Base-by-base conservation (phyloP, 2,888 invertebrate species). In the Toxonevra muliebris region DNA sequence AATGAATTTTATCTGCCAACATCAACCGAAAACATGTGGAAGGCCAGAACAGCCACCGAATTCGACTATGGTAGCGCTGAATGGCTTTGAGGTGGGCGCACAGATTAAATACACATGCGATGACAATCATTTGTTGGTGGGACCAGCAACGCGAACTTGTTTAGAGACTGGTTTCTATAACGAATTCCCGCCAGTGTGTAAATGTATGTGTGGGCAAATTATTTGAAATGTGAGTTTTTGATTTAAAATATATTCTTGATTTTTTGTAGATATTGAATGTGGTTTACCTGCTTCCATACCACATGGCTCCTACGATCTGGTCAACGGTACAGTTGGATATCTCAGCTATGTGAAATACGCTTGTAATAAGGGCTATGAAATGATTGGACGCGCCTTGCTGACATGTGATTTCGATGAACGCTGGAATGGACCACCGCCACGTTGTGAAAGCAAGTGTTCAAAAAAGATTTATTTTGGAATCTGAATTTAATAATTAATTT, bases 41-140 rank as follows among this genome's bases (percentile, higher is more conserved):
- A 88, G 93, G 52, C 96, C 96, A 0, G 96, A 96, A 82, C 95
- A 96, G 84, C 96, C 96, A 0, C 95, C 96, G 10, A 96, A 96
- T 83, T 96, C 96, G 0, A 95, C 95, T 5, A 93, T 96, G 91
- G 80, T 89, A 0, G 90, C 92, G 0, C 88, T 91, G 63, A 89
- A 90, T 75, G 86, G 86, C n/a, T 93, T 91, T 82, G 90, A 92
- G 74, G 95, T 96, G 4, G 95, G 95, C 0, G 90, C 94, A 0
- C 89, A 89, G 5, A 92, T 96, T 59, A 92, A 95, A 79, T 96
- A 96, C 86, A 87, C 89, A 42, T 96, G 96, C 79, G 94, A 94
- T 78, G 89, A 91, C 13, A 96, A 96, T 0, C 95, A 95, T 80
- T 87, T 96, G 57, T 88, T 96, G 3, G 94, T 96, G 42, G 96